Evolutionary conservation across 1,140 invertebrate genomes (phyloP).

Genomic region (Rhynchophorus ferrugineus): DNA sequence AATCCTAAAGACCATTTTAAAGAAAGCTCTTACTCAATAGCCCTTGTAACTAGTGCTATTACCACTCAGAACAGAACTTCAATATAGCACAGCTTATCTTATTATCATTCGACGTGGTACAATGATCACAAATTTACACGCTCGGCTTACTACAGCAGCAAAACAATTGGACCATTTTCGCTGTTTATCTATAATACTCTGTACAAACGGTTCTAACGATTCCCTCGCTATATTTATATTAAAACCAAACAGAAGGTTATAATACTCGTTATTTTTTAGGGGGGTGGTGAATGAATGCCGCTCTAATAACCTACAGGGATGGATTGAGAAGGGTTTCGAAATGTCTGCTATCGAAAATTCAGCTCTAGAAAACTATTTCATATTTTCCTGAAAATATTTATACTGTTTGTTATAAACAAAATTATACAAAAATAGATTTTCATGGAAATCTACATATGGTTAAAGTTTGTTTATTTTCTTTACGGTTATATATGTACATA

Average conservation of each 20-base stretch:
- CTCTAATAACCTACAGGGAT: background rate
- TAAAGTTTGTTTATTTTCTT: no score
- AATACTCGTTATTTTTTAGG: constrained; percentile 2
- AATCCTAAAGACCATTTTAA: no score
- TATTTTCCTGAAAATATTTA: no score
- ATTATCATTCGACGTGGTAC: background rate
- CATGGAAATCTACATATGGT: no score
- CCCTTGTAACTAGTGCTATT: no score
- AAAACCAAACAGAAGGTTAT: constrained; percentile 5
- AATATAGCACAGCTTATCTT: background rate
- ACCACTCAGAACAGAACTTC: background rate
- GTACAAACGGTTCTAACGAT: constrained; percentile 5
- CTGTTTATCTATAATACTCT: constrained; percentile 2
- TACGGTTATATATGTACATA: no score
- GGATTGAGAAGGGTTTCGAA: no score
- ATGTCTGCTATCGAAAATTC: no score
- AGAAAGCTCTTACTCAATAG: no score
- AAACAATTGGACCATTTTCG: constrained; percentile 6
- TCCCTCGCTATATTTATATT: constrained; percentile 2
- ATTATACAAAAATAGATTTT: no score
- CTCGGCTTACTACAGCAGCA: background rate
- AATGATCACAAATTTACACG: constrained; percentile 2
- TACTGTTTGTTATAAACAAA: no score
- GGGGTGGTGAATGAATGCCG: background rate
- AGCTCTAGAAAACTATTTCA: no score